Evolutionary conservation across 2,888 invertebrate genomes (phyloP).

Genomic region (Poecilobothrus nobilitatus): DNA sequence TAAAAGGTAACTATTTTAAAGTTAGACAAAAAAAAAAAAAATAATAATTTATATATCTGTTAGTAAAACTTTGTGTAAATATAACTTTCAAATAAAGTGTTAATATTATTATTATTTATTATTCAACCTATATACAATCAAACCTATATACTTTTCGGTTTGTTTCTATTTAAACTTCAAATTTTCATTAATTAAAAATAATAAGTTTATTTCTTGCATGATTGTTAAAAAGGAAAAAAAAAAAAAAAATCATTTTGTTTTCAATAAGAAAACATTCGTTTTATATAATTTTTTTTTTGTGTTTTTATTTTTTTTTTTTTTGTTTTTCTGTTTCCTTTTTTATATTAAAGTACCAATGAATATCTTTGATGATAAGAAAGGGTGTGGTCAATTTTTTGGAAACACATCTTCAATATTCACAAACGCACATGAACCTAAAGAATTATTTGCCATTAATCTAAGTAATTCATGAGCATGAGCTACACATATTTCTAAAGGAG

Average conservation of each 20-base stretch:
- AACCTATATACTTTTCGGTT: not conserved
- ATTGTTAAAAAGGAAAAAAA: not conserved
- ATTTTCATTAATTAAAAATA: not conserved
- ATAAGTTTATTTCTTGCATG: not conserved
- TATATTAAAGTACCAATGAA: not conserved
- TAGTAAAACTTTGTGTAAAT: not conserved
- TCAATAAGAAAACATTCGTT: conserved; percentile 3
- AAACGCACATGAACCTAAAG: conserved; percentile 91
- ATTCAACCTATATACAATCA: not conserved
- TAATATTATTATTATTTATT: not conserved
- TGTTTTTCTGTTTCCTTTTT: not conserved
- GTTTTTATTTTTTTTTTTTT: not conserved
- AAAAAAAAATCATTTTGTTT: not conserved
- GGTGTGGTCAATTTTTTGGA: conserved; percentile 42
- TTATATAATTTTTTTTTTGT: too few species aligned
- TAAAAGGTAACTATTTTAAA: not conserved
- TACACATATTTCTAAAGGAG: conserved; percentile 86
- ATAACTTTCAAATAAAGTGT: not conserved
- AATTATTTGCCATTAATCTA: conserved; percentile 79
- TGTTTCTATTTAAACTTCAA: not conserved
- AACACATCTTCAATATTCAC: conserved; percentile 80
- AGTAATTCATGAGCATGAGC: conserved; percentile 84
- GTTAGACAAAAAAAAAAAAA: not conserved
- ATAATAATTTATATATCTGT: not conserved
- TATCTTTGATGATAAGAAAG: not conserved